These are phyloP conservation scores for Gadopsis bispinosus DNA, from an alignment of 2,797 vertebrate species.

Conservation along the genomic window DNA sequence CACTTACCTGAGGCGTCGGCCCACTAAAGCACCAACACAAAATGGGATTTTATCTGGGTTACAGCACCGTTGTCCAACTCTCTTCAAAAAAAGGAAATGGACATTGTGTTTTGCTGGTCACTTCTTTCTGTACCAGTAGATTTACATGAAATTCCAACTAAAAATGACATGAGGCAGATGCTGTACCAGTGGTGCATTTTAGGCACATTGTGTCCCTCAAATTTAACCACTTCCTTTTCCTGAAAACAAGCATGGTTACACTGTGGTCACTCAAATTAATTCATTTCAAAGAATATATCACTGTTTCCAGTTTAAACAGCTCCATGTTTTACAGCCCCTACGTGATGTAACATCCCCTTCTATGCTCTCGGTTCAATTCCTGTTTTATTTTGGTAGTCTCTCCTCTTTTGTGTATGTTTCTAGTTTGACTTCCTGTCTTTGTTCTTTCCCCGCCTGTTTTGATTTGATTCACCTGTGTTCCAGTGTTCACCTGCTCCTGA, in stretches of 20 bases:
- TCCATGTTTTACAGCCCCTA: neutral
- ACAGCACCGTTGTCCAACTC: slow-evolving; percentile 1
- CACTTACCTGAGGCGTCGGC: slow-evolving; percentile 1
- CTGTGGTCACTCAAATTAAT: neutral
- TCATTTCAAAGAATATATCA: neutral
- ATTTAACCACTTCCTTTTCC: neutral
- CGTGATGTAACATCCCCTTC: no score
- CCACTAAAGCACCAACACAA: neutral
- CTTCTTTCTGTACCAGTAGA: neutral
- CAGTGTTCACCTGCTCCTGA: no score
- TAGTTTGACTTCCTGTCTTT: no score
- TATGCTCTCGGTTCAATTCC: no score
- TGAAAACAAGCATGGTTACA: neutral
- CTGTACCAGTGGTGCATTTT: neutral
- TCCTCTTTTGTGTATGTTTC: no score
- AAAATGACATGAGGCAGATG: neutral
- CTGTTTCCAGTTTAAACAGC: neutral
- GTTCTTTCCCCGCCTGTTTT: no score
- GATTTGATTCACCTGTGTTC: no score
- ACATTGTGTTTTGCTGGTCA: neutral
- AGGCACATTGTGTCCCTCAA: neutral
- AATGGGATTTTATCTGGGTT: neutral
- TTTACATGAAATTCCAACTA: neutral
- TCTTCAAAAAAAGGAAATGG: neutral
- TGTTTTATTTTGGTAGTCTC: no score